These are phyloP conservation scores for Dipodomys merriami DNA, from an alignment of 2,113 vertebrate genomes.

Conservation along the genomic window DNA sequence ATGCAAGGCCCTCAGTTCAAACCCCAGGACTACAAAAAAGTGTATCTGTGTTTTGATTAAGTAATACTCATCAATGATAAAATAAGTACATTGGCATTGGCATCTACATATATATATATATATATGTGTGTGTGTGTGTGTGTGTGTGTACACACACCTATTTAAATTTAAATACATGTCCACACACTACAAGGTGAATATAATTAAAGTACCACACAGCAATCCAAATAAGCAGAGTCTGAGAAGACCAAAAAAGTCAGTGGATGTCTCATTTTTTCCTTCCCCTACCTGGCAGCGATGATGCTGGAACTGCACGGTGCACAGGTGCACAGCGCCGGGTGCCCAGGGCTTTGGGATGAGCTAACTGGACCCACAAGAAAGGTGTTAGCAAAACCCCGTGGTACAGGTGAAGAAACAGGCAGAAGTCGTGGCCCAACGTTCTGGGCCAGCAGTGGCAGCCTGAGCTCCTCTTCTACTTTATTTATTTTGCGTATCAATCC, in stretches of 20 bases:
- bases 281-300: no score
- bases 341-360: background rate
- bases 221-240: background rate
- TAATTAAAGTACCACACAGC: background rate
- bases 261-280: rapidly evolving
- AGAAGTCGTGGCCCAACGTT: no score
- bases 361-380: background rate
- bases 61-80: background rate
- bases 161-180: background rate
- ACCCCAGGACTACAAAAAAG: background rate
- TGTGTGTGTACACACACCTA: background rate
- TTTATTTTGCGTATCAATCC: background rate
- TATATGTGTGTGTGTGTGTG: no score
- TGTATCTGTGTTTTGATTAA: background rate
- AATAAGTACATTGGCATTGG: background rate
- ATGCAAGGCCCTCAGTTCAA: no score
- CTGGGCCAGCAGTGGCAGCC: background rate
- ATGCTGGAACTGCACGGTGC: no score
- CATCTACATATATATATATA: no score
- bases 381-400: background rate
- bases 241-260: background rate
- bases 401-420: background rate
- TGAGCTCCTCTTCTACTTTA: background rate
- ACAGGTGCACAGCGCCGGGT: no score
- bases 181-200: no score